Base-by-base conservation (phyloP, 1,140 invertebrate genomes). In the Lepidotrigona ventralis region DNA sequence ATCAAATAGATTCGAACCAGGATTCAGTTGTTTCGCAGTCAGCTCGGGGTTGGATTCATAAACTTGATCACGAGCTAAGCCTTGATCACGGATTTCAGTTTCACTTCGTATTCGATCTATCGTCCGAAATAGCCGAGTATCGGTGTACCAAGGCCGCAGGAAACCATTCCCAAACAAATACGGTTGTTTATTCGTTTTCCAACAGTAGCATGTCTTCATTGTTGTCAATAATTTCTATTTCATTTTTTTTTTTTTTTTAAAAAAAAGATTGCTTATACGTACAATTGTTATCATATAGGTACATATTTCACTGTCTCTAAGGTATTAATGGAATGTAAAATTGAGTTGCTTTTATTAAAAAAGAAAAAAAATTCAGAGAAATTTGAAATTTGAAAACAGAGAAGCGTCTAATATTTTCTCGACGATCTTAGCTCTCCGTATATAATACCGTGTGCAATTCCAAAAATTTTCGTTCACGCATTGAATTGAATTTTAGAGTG, bases 161-260 rank as follows among this genome's bases (percentile, higher is more conserved):
- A 93, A 92, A 86, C 83, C 86, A 91, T 91, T 88, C 88, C 84
- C 89, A 89, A 92, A 92, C 92, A 90, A 90, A 89, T 88, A 86
- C 83, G 90, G 83, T 89, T 88, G 82, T 86, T 89, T 88, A 80
- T 84, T 66, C 79, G 12, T 21, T 60, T 26, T 39, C 17, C 58
- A 66, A 54, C 39, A 74, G 60, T 26, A 72, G 46, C 60, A 53
- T 46, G 73, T 39, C n/a, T 23, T 53, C 29, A 5, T 79, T 79
- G 15, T 74, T 64, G 86, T 86, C 68, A 80, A 87, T 86, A 26
- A 71, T 71, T 51, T 3, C 15, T 9, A 26, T 26, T 71, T 1
- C 46, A 87, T 87, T 23, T 68, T 5, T 39, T 71, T 51, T 3
- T 6, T 9, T n/a, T 26, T 71, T 4, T n/a, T 23, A 14, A n/a